Evolutionary conservation across 2,113 vertebrate species (phyloP).

Genomic region (Albula glossodonta): DNA sequence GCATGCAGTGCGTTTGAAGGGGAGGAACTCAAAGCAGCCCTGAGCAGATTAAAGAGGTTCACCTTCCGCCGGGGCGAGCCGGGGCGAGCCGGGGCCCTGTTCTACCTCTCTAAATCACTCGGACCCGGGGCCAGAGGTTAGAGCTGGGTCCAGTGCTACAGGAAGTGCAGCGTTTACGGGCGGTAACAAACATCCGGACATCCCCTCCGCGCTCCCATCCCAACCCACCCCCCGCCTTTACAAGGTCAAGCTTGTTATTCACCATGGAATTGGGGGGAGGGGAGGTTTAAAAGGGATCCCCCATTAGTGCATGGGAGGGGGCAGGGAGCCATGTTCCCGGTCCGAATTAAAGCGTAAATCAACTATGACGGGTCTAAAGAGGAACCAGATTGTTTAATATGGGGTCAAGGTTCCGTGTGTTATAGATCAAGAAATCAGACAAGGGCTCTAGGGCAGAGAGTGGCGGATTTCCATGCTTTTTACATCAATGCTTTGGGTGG

Average conservation of each 20-base stretch:
- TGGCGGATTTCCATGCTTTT: not conserved
- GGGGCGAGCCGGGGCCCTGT: not conserved
- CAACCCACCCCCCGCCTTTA: not conserved
- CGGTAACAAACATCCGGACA: not conserved
- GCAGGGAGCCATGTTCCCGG: not conserved
- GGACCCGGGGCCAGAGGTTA: not conserved
- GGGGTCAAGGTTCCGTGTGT: conserved; percentile 2
- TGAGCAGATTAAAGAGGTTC: not conserved
- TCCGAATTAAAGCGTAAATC: conserved; percentile 11
- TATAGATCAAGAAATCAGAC: not conserved
- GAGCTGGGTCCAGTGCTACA: not conserved
- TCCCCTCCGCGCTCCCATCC: not conserved
- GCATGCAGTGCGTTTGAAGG: not conserved
- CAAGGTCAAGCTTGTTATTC: conserved; percentile 11
- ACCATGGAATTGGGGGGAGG: too few relatives aligned
- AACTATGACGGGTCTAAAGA: not conserved
- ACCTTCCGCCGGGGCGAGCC: not conserved
- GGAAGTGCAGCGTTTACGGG: not conserved
- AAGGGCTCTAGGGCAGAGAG: not conserved
- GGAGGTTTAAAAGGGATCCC: not conserved
- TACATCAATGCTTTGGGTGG: not conserved
- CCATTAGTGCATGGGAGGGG: not conserved
- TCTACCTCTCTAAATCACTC: not conserved
- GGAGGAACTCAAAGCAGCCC: not conserved
- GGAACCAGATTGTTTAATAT: conserved; percentile 4